Evolutionary conservation across 1,140 invertebrate genomes (phyloP).

Genomic region (Zaprionus vittiger): DNA sequence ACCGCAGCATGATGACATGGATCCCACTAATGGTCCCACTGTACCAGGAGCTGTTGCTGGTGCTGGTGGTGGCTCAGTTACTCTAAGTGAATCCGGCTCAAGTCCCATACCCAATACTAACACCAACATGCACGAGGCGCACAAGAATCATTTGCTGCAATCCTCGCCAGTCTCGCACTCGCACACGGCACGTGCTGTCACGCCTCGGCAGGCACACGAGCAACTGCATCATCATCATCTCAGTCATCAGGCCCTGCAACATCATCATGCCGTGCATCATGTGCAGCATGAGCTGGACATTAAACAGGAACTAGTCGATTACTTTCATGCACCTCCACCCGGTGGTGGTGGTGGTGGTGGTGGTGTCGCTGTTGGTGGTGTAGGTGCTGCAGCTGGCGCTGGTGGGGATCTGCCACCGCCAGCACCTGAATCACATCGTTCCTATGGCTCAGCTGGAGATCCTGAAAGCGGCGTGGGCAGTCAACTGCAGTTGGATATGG

Average conservation of each 20-base stretch:
- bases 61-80: neutral
- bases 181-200: constrained; percentile 42
- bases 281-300: constrained; percentile 71
- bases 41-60: neutral
- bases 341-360: neutral
- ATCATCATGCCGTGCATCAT: constrained; percentile 23
- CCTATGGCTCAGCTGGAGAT: constrained; percentile 78
- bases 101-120: constrained; percentile 82
- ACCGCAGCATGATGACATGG: neutral
- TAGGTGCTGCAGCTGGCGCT: neutral
- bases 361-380: neutral
- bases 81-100: constrained; percentile 70
- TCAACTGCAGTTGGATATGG: constrained; percentile 70
- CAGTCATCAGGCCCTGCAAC: constrained; percentile 45
- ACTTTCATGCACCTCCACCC: constrained; percentile 61
- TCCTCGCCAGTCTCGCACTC: constrained; percentile 42
- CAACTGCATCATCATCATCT: constrained; percentile 61
- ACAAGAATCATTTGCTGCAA: constrained; percentile 73
- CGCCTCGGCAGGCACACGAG: constrained; percentile 66
- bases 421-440: constrained; percentile 76
- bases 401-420: constrained; percentile 44
- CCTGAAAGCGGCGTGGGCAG: constrained; percentile 42
- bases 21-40: neutral
- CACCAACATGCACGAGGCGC: constrained; percentile 77
- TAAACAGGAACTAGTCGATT: constrained; percentile 79